A percentile compares a stretch with the other conserved stretches of the same genome.
These are phyloP conservation scores for Bombyx mandarina DNA, from an alignment of 1,140 invertebrate genomes.

Conservation along the genomic window DNA sequence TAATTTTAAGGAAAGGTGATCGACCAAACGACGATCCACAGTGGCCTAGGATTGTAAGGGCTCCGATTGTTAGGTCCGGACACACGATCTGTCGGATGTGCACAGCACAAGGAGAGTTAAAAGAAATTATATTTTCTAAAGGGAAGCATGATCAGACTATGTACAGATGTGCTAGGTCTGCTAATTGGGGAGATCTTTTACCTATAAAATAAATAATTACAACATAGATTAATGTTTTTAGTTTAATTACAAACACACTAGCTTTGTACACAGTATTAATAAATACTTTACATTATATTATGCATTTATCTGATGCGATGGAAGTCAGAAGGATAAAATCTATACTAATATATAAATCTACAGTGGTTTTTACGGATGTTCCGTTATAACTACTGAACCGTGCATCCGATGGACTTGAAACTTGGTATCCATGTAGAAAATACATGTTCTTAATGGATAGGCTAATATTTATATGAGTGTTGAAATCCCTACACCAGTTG, in stretches of 20 bases:
- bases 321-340: no score
- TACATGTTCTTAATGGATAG: no score
- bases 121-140: slow-evolving; percentile 83
- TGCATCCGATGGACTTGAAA: no score
- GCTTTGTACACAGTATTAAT: not conserved
- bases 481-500: no score
- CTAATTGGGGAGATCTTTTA: slow-evolving; percentile 82
- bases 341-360: no score
- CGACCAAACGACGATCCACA: slow-evolving; percentile 62
- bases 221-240: not conserved
- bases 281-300: not conserved
- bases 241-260: not conserved
- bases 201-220: slow-evolving; percentile 69
- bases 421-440: no score
- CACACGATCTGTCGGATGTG: slow-evolving; percentile 86
- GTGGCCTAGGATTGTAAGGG: slow-evolving; percentile 86
- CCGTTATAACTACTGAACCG: no score
- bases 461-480: no score
- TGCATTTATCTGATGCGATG: no score
- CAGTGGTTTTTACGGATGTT: no score
- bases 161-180: slow-evolving; percentile 78
- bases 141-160: slow-evolving; percentile 78
- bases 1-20: slow-evolving; percentile 84
- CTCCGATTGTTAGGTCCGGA: slow-evolving; percentile 75
- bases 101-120: slow-evolving; percentile 79